Percentiles rank a stretch among this genome's conserved stretches.
These are phyloP conservation scores for Grammomys surdaster DNA, from an alignment of 2,113 vertebrate genomes.

Conservation along the genomic window DNA sequence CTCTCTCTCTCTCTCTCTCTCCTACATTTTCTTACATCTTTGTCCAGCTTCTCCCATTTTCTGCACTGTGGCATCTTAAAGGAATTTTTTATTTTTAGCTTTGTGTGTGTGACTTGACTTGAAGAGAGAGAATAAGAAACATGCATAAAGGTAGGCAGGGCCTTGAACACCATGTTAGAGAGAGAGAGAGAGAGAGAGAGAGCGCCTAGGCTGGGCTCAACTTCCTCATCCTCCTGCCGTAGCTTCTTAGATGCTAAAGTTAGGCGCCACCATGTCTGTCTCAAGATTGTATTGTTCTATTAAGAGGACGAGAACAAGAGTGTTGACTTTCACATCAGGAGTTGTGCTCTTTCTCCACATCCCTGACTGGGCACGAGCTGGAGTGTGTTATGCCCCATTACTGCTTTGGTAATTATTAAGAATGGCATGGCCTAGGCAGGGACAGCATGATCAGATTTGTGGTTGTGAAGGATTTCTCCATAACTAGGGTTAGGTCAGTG, in stretches of 20 bases:
- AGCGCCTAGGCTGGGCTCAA: background rate
- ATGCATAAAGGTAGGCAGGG: background rate
- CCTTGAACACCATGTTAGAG: background rate
- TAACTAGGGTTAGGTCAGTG: background rate
- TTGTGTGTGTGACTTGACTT: background rate
- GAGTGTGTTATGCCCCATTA: background rate
- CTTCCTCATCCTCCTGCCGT: no score
- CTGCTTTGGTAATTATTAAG: background rate
- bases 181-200: background rate
- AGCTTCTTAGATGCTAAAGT: background rate
- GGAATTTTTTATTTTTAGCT: background rate
- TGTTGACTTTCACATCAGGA: background rate
- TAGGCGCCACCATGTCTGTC: background rate
- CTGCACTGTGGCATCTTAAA: slow-evolving; percentile 2
- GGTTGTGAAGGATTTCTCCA: background rate
- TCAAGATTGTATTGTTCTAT: background rate
- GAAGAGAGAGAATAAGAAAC: background rate
- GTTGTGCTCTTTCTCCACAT: slow-evolving; percentile 17
- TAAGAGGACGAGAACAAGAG: slow-evolving; percentile 18
- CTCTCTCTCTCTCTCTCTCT: no score
- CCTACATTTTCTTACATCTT: background rate
- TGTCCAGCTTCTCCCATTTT: background rate
- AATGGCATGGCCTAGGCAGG: background rate
- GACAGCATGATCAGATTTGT: slow-evolving; percentile 15
- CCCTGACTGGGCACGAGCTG: background rate